Percentiles rank a stretch among this genome's conserved stretches.
These are phyloP conservation scores for Papilio dardanus DNA, from an alignment of 1,140 invertebrate species.

Conservation along the genomic window DNA sequence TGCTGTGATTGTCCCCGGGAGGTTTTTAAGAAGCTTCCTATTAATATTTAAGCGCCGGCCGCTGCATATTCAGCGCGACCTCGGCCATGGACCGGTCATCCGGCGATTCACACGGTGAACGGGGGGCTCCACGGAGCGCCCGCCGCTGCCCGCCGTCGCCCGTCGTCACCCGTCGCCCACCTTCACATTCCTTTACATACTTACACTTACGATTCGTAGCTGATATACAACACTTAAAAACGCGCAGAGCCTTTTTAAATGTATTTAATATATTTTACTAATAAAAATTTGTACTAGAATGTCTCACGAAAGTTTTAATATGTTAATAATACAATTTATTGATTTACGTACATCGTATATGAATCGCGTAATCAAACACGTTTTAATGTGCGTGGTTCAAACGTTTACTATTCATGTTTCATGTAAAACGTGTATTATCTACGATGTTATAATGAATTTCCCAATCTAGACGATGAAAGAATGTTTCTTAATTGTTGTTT, in stretches of 20 bases:
- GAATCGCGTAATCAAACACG: conserved; percentile 19
- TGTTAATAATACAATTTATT: too few species aligned
- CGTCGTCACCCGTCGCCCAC: not conserved
- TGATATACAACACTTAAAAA: not conserved
- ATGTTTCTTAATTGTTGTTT: conserved; percentile 13
- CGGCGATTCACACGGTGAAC: conserved; percentile 43
- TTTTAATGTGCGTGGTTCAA: not conserved
- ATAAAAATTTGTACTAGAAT: too few species aligned
- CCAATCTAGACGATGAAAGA: too few species aligned
- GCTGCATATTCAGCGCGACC: conserved; percentile 71
- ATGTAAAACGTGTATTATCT: conserved; percentile 31
- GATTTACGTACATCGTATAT: not conserved
- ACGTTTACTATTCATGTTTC: not conserved
- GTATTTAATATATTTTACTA: too few species aligned
- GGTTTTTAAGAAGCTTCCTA: conserved; percentile 67
- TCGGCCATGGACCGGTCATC: conserved; percentile 70
- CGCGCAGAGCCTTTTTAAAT: not conserved
- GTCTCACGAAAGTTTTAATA: too few species aligned
- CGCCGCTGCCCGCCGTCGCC: not conserved
- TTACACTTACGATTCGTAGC: not conserved
- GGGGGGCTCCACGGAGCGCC: conserved; percentile 11
- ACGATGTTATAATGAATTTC: not conserved
- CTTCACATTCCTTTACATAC: not conserved
- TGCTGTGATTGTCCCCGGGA: conserved; percentile 62
- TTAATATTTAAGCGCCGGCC: conserved; percentile 69